Conservation (phyloP, 2,888 invertebrate species). For the Plebejus argus region DNA sequence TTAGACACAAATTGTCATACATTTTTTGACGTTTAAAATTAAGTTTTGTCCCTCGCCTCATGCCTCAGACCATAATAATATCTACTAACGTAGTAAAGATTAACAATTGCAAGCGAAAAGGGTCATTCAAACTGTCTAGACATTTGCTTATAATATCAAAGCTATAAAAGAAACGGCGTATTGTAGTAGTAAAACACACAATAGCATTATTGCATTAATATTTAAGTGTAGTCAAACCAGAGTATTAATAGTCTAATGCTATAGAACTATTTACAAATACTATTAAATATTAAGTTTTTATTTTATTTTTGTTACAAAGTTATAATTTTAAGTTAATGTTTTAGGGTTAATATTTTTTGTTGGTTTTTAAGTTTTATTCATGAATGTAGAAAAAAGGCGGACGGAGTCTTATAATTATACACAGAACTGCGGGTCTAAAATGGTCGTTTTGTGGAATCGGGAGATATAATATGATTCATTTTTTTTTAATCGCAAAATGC, state of each 20-base stretch:
- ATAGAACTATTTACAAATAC: not conserved
- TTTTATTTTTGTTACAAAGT: too few species aligned
- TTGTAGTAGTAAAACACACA: not conserved
- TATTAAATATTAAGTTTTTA: too few species aligned
- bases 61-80: not conserved
- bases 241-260: not conserved
- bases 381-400: too few species aligned
- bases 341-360: too few species aligned
- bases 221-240: not conserved
- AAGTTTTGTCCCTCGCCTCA: not conserved
- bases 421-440: too few species aligned
- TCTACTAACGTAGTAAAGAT: not conserved
- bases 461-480: too few species aligned
- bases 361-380: too few species aligned
- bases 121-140: constrained; percentile 21
- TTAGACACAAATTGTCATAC: not conserved
- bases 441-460: too few species aligned
- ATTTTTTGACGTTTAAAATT: not conserved
- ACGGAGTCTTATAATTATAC: too few species aligned
- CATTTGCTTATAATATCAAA: not conserved
- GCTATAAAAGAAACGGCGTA: constrained; percentile 19
- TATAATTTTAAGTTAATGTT: too few species aligned
- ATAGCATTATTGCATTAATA: not conserved
- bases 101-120: not conserved
- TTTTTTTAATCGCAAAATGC: too few species aligned